Evolutionary conservation across 1,140 invertebrate genomes (phyloP), one percentile per base, ranked within the genome.

Genomic region (Bombus breviceps): DNA sequence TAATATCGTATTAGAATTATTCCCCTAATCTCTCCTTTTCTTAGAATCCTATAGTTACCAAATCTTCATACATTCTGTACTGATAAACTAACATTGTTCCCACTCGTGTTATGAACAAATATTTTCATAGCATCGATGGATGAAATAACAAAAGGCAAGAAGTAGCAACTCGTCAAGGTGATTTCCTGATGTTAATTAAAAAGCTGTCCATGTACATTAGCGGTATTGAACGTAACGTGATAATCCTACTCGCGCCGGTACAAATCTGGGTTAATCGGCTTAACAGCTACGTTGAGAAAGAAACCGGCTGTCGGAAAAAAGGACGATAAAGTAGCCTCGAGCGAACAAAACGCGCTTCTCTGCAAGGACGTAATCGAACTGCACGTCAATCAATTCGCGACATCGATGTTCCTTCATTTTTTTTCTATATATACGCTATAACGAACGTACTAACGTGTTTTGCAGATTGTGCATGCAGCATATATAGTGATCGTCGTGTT

Each of bases 211-310:
- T 18, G 32, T 73, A 74, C 74, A 78, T 83, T 83, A 86, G 68
- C 74, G 43, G 66, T 78, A 83, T 82, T 71, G 66, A 73, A 47
- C 43, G 74, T 57, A 84, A 72, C 62, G 62, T 71, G 64, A 66
- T 83, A 71, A 86, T 86, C 79, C 74, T 73, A 78, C 68, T 78
- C 43, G 57, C 28, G 66, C 41, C 12, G 13, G 39, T 13, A 62
- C 53, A 85, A 71, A 86, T 85, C 81, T 86, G 87, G 84, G 84
- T 84, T 86, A 90, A 90, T 86, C 81, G 80, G 81, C 77, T 88
- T 73, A 83, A 78, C 79, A 81, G 80, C 77, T 89, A 74, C 39
- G 10, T 53, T 32, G 64, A 41, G 57, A 71, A 81, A 81, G 68
- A 80, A 73, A 74, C 62, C 37, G 41, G 57, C 34, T 53, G 74